A percentile compares a stretch with the other conserved stretches of the same genome.
phyloP scores from a whole-genome alignment of 23 tunicate species.

The Trididemnum miniatum region DNA sequence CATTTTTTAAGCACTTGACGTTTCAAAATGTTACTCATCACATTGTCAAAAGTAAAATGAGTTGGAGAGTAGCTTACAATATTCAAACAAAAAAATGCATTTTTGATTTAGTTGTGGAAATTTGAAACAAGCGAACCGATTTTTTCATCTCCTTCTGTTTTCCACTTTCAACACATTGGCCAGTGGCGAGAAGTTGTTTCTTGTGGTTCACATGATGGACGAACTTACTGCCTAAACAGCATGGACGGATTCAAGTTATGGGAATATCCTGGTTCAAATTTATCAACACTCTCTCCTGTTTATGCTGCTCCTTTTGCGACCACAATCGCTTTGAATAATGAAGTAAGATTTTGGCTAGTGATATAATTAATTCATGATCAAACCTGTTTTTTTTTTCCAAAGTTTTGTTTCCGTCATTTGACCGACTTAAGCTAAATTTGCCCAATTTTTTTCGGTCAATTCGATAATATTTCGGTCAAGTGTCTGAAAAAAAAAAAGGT shows the following conservation, averaged over 20 bases:
- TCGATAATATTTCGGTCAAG: too few species aligned
- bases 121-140: constrained; percentile 35
- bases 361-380: too few species aligned
- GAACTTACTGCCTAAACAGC: constrained; percentile 39
- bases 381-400: too few species aligned
- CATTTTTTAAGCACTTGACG: too few species aligned
- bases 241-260: constrained; percentile 46
- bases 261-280: constrained; percentile 22
- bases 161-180: neutral
- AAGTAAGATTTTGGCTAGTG: too few species aligned
- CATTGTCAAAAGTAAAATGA: too few species aligned
- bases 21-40: too few species aligned
- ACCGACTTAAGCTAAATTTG: too few species aligned
- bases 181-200: neutral
- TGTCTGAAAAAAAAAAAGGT: too few species aligned
- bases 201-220: constrained; percentile 90
- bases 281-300: constrained; percentile 12
- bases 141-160: constrained; percentile 67
- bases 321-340: neutral
- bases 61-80: too few species aligned
- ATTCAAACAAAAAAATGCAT: neutral
- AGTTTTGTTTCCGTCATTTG: too few species aligned
- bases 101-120: constrained; percentile 44
- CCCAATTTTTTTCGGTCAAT: too few species aligned
- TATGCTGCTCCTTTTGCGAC: constrained; percentile 51